These are phyloP conservation scores for Chironomus striatipennis DNA, from an alignment of 1,140 invertebrate genomes.

Conservation along the genomic window DNA sequence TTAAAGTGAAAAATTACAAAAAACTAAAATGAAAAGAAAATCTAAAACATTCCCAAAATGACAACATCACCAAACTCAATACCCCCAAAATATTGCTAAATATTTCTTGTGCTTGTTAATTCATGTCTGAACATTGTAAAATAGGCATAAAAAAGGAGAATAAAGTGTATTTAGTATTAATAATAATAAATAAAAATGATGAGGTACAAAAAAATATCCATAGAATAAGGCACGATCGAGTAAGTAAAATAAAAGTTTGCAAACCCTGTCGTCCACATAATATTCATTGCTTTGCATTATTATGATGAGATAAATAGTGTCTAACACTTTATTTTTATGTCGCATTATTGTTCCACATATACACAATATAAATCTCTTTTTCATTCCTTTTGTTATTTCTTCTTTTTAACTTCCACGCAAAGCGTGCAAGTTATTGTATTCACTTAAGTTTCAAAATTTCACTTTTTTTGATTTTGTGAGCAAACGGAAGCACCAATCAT, in stretches of 20 bases:
- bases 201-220: not conserved
- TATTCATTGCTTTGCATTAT: not conserved
- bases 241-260: not conserved
- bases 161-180: not conserved
- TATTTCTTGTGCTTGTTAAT: not conserved
- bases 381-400: not conserved
- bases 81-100: no score
- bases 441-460: no score
- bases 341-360: not conserved
- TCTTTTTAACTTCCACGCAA: no score
- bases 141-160: not conserved
- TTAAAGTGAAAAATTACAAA: no score
- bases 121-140: slow-evolving; percentile 3
- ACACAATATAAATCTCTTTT: not conserved
- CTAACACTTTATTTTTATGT: not conserved
- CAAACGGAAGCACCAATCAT: no score
- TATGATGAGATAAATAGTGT: slow-evolving; percentile 8
- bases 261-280: not conserved
- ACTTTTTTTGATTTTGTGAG: no score
- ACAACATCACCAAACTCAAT: no score
- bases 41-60: no score
- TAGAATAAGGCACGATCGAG: not conserved
- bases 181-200: not conserved
- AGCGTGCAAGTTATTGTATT: no score
- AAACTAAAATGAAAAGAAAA: no score